Conservation (phyloP, 2,113 vertebrate species). For the Rhynchomys soricoides region DNA sequence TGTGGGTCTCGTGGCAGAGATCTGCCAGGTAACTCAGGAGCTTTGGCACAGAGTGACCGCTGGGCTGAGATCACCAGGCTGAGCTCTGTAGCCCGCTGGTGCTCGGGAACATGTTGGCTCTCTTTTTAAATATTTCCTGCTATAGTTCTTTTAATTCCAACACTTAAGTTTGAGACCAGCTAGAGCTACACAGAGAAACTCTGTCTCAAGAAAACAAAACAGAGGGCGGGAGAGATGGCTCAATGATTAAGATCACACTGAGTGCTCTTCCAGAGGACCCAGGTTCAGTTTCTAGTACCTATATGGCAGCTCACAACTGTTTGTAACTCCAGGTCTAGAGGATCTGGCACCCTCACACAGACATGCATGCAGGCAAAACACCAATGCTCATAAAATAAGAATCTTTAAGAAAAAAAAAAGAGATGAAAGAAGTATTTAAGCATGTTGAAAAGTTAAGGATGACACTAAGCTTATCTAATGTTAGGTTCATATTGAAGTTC, state of each 20-base stretch:
- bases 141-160: neutral
- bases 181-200: neutral
- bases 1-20: too few species aligned
- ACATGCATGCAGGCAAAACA: neutral
- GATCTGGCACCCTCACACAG: neutral
- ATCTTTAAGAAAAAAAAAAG: neutral
- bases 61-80: too few species aligned
- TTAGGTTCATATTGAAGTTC: neutral
- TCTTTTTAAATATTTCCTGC: too few species aligned
- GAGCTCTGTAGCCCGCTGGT: too few species aligned
- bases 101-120: too few species aligned
- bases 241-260: neutral
- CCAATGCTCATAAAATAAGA: neutral
- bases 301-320: neutral
- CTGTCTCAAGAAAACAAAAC: neutral
- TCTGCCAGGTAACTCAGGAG: too few species aligned
- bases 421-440: neutral
- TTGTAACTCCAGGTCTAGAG: neutral
- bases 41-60: too few species aligned
- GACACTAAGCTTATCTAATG: conserved; percentile 29
- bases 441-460: neutral
- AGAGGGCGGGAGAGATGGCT: neutral
- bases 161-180: neutral
- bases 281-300: neutral
- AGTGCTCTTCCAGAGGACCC: neutral